These are phyloP conservation scores for Leptopilina boulardi DNA, from an alignment of 1,140 invertebrate species.

Conservation along the genomic window DNA sequence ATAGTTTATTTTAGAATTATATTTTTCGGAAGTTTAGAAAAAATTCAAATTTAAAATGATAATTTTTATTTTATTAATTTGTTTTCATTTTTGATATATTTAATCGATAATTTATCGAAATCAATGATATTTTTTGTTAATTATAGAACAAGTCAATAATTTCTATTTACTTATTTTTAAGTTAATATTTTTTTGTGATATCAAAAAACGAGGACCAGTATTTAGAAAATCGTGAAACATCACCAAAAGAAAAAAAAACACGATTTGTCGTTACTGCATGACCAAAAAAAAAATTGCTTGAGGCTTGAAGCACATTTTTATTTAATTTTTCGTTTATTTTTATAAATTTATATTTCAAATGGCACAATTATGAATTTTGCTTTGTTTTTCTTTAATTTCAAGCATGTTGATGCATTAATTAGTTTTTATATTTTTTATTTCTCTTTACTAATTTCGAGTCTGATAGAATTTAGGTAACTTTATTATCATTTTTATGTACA, in stretches of 20 bases:
- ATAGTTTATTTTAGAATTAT: too few relatives aligned
- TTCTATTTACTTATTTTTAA: too few relatives aligned
- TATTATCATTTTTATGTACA: constrained; percentile 54
- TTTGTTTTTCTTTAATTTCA: constrained; percentile 44
- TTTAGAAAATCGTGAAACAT: constrained; percentile 39
- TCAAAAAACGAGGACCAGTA: constrained; percentile 12
- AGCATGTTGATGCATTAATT: constrained; percentile 47
- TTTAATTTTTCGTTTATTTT: constrained; percentile 45
- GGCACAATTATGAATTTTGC: constrained; percentile 43
- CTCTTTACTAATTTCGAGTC: constrained; percentile 43
- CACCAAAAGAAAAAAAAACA: not conserved
- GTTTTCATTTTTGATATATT: not conserved
- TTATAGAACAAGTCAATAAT: not conserved
- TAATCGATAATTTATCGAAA: not conserved
- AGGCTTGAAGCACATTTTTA: constrained; percentile 53
- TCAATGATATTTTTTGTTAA: not conserved
- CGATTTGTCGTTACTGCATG: constrained; percentile 32
- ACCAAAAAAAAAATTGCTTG: constrained; percentile 46
- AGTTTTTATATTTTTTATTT: constrained; percentile 39
- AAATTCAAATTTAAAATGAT: too few relatives aligned
- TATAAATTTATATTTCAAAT: constrained; percentile 34
- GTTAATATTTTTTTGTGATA: not conserved
- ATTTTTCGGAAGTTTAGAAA: too few relatives aligned
- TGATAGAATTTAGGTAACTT: constrained; percentile 35
- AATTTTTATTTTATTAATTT: too few relatives aligned